These are phyloP conservation scores for Lithobates sylvaticus DNA, from an alignment of 2,797 vertebrate genomes.

Conservation along the genomic window DNA sequence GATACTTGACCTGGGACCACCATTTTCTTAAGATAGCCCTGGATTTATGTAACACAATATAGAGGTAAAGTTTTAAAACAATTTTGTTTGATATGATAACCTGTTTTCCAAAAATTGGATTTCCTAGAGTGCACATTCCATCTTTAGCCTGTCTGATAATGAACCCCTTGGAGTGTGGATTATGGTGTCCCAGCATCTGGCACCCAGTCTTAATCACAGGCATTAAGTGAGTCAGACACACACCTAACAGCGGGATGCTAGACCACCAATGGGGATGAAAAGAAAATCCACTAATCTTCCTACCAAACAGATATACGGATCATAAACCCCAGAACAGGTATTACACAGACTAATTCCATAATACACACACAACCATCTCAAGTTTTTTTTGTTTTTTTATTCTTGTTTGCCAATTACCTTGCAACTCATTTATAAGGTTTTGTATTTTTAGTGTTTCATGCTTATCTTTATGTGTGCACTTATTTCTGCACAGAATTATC, in stretches of 20 bases:
- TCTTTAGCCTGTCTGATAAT: neutral
- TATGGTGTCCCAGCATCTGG: conserved; percentile 31
- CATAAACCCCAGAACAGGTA: neutral
- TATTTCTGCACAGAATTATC: too few relatives aligned
- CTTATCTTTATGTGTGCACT: neutral
- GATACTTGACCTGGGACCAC: too few relatives aligned
- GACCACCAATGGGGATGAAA: conserved; percentile 35
- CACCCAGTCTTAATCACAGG: conserved; percentile 36
- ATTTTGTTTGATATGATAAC: too few relatives aligned
- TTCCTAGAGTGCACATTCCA: neutral
- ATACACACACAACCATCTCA: neutral
- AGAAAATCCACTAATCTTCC: conserved; percentile 44
- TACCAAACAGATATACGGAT: neutral
- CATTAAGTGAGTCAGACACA: conserved; percentile 23
- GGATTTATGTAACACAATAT: too few relatives aligned
- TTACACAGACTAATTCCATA: conserved; percentile 18
- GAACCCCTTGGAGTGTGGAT: conserved; percentile 15
- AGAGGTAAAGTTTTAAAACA: too few relatives aligned
- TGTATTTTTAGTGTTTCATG: neutral
- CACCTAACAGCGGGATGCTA: conserved; percentile 9
- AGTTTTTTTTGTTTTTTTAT: neutral
- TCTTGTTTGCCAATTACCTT: conserved; percentile 6
- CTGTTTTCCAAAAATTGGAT: too few relatives aligned
- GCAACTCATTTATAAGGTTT: neutral
- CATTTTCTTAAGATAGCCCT: too few relatives aligned